phyloP scores from a whole-genome alignment of 1,140 invertebrate genomes.

The Mizuhopecten yessoensis region DNA sequence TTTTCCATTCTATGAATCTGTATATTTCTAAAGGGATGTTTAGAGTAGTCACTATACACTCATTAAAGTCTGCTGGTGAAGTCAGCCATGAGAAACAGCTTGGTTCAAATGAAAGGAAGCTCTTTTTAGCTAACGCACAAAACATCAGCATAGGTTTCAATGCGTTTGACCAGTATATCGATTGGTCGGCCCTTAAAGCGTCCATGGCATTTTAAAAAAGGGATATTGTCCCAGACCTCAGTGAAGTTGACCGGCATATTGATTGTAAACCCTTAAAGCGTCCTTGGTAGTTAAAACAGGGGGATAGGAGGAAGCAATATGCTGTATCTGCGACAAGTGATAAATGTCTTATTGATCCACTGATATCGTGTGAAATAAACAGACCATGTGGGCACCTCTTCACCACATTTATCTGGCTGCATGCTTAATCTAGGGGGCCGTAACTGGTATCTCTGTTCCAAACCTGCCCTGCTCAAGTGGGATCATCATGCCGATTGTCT shows the following conservation, averaged over 20 bases:
- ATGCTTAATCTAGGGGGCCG: constrained; percentile 3
- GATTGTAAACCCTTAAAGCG: constrained; percentile 2
- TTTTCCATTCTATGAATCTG: constrained; percentile 1
- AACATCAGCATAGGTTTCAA: neutral
- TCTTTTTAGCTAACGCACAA: neutral
- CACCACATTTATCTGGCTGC: neutral
- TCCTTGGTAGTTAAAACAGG: neutral
- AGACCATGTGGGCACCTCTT: constrained; percentile 30
- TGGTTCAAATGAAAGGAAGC: neutral
- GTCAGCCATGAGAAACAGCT: constrained; percentile 10
- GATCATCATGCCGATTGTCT: constrained; percentile 16
- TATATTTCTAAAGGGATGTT: neutral
- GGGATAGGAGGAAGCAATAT: constrained; percentile 22
- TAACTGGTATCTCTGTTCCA: neutral
- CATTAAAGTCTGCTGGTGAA: neutral
- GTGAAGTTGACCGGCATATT: neutral
- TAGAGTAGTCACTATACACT: neutral
- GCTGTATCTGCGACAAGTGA: constrained; percentile 3
- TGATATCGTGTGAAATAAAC: constrained; percentile 5
- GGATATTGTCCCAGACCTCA: neutral
- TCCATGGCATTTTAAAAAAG: neutral
- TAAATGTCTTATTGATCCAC: neutral
- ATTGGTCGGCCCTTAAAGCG: neutral
- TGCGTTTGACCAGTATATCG: neutral
- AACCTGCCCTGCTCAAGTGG: constrained; percentile 1